Evolutionary conservation across 92 coral and sea anemone species (phyloP), one percentile per base, ranked within the genome.

Genomic region (Heliopora coerulea): DNA sequence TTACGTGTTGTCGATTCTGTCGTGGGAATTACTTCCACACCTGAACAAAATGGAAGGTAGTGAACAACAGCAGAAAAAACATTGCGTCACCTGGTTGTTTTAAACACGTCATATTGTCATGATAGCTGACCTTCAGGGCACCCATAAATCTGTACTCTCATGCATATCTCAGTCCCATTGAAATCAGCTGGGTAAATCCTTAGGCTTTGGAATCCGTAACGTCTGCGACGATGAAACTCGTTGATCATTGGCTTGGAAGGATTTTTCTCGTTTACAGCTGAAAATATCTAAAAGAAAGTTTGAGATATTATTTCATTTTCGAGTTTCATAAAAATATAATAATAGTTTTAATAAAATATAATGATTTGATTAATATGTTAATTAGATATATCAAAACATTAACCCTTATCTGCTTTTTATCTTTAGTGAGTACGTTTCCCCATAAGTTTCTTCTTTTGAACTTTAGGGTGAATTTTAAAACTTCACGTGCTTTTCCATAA

Each of bases 131-230:
- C 83, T 59, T 72, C 48, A 28, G 54, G 44, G 65, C 89, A 85
- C 21, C 89, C 89, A 78, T 67, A 85, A 14, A 85, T 29, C 74
- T 81, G 83, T 20, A 85, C 80, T 50, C 86, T 74, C 75, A 85
- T 32, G 35, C 89, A 85, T 44, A 76, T 59, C 28, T 59, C 12
- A n/a, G 49, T 73, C 19, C 52, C 63, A 23, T 39, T 76, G 76
- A 65, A 81, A 0, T 42, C 27, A 60, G 76, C 37, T 19, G 86
- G 86, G 27, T 39, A 69, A 30, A 85, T 49, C 65, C 63, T 58
- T 7, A 85, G 48, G 18, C 17, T 30, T 6, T n/a, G 52, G 15
- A 15, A 6, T 46, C 7, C 3, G n/a, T 6, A 46, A 46, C n/a
- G 17, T 46, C n/a, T 46, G 12, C 52, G 14, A n/a, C 12, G 12